These are phyloP conservation scores for Choloepus hoffmanni DNA, from an alignment of 2,113 vertebrate species.

Conservation along the genomic window DNA sequence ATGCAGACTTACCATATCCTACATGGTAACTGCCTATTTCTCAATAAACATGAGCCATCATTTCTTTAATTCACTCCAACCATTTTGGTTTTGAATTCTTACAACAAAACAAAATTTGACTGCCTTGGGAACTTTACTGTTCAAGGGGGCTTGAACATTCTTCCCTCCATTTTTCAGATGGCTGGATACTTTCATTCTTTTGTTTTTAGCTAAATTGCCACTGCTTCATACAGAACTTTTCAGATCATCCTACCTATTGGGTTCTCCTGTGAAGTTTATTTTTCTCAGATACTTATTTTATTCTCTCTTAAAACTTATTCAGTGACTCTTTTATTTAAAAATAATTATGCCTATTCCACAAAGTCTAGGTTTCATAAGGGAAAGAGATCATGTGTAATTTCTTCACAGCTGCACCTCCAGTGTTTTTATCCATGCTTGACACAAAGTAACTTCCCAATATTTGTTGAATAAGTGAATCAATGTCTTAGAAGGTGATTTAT, in stretches of 20 bases:
- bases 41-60: not conserved
- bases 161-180: not conserved
- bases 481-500: not conserved
- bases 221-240: not conserved
- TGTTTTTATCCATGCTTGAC: not conserved
- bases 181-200: not conserved
- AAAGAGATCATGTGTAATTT: not conserved
- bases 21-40: not conserved
- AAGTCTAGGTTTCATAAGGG: not conserved
- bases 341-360: not conserved
- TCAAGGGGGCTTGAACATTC: not conserved
- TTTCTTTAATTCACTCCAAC: not conserved
- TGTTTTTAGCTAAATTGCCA: not conserved
- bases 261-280: not conserved
- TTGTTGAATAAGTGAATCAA: not conserved
- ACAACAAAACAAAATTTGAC: not conserved
- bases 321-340: not conserved
- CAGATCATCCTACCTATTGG: not conserved
- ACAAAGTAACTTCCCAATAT: not conserved
- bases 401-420: not conserved
- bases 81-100: not conserved
- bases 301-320: not conserved
- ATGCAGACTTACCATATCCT: not conserved
- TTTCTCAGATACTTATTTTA: not conserved
- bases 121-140: not conserved